Conservation (phyloP, 1,140 invertebrate species). For the Ruditapes philippinarum region DNA sequence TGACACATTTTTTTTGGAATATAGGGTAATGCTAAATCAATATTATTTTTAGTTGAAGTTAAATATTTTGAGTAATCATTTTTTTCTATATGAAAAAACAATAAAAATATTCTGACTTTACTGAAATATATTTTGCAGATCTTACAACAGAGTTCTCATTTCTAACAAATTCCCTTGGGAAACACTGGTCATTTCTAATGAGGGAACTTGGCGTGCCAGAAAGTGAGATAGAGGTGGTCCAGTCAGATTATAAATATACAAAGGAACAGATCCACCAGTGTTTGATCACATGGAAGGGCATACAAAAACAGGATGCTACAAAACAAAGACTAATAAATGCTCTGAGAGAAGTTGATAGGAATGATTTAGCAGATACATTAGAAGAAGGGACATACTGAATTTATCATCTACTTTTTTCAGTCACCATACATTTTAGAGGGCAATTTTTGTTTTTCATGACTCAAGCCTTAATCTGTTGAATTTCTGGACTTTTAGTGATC, state of each 20-base stretch:
- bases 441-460: no score
- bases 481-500: no score
- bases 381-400: not conserved
- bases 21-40: no score
- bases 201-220: not conserved
- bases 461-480: no score
- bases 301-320: not conserved
- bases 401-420: no score
- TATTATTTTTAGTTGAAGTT: no score
- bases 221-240: not conserved
- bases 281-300: not conserved
- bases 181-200: conserved; percentile 15
- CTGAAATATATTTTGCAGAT: not conserved
- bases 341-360: not conserved
- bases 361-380: conserved; percentile 4
- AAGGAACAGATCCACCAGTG: conserved; percentile 7
- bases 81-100: no score
- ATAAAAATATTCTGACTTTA: no score
- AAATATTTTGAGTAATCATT: no score
- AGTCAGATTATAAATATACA: not conserved
- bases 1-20: no score
- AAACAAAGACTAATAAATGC: conserved; percentile 25
- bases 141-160: not conserved
- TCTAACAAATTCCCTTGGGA: not conserved
- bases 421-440: no score